phyloP scores from a whole-genome alignment of 2,797 vertebrate genomes.

The Crocodylus rhombifer region DNA sequence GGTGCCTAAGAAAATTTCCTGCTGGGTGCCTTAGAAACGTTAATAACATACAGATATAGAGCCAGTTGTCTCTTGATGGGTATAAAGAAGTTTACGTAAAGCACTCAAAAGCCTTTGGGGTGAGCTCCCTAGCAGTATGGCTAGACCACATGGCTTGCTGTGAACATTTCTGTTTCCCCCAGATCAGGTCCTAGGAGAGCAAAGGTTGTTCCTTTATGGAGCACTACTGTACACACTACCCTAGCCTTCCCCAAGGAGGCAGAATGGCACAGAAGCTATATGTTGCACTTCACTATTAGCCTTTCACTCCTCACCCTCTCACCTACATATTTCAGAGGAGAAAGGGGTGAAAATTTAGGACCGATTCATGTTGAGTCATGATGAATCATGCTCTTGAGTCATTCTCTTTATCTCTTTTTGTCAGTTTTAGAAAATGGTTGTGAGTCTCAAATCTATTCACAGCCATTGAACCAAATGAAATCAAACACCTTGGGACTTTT shows the following conservation, averaged over 20 bases:
- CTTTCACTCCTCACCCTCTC: neutral
- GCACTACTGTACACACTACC: neutral
- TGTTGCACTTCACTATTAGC: neutral
- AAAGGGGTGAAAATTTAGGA: neutral
- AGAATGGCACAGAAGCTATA: neutral
- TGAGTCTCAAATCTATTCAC: neutral
- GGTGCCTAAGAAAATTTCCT: too few species aligned
- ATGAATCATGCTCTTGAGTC: neutral
- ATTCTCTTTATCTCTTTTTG: neutral
- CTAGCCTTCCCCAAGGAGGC: neutral
- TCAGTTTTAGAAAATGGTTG: conserved; percentile 9
- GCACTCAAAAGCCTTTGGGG: neutral
- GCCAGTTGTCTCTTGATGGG: neutral
- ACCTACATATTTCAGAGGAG: neutral
- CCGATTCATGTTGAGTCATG: conserved; percentile 27
- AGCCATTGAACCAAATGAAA: neutral
- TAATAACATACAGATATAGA: neutral
- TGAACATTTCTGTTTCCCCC: neutral
- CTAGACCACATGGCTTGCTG: neutral
- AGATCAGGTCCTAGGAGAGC: neutral
- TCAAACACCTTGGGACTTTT: neutral
- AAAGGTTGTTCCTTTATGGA: neutral
- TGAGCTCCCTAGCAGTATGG: neutral
- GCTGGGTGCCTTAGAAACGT: neutral
- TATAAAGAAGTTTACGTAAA: neutral